Evolutionary conservation across 2,797 vertebrate species (phyloP), one percentile per base, ranked within the genome.

Genomic region (Acanthurus leucopareius): DNA sequence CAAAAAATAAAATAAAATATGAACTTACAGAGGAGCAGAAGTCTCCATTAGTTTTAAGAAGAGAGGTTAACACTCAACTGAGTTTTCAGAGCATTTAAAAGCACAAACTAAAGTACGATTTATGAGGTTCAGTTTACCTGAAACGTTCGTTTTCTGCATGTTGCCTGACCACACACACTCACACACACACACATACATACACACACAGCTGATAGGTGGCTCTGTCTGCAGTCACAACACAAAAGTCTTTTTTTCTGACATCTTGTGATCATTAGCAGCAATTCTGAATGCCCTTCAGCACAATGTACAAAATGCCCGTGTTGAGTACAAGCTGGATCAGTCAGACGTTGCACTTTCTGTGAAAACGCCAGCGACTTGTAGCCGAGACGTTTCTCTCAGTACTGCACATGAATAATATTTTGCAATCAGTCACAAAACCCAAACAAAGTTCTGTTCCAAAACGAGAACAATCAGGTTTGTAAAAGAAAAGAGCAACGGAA

Each of bases 361-460:
- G 48, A 58, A 60, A 49, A 62, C 13, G 35, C 52, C 65, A 44
- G 73, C 35, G 73, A 76, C 49, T 35, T 74, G 75, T 32, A 52
- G 56, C 58, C 0, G 22, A 49, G 49, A 45, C 59, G 1, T 52
- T 53, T 74, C 53, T 51, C 59, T 77, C 45, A 82, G 89, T 87
- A 87, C 83, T 80, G 82, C 75, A 76, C 75, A 77, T 75, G 57
- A 81, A 79, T 73, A 28, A 66, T 13, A 68, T 8, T 57, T 59
- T 73, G 68, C 60, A 57, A 76, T 35, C 42, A 22, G 49, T 60
- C 58, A 64, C 17, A 57, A 16, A 25, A 25, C 25, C 25, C 15
- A 56, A n/a, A 59, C 7, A 9, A 14, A 69, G 80, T 71, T 86
- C 88, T 85, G 86, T 56, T 84, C 82, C 82, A 83, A 77, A 77